Evolutionary conservation across 2,888 invertebrate genomes (phyloP).

Genomic region (Blera fallax): DNA sequence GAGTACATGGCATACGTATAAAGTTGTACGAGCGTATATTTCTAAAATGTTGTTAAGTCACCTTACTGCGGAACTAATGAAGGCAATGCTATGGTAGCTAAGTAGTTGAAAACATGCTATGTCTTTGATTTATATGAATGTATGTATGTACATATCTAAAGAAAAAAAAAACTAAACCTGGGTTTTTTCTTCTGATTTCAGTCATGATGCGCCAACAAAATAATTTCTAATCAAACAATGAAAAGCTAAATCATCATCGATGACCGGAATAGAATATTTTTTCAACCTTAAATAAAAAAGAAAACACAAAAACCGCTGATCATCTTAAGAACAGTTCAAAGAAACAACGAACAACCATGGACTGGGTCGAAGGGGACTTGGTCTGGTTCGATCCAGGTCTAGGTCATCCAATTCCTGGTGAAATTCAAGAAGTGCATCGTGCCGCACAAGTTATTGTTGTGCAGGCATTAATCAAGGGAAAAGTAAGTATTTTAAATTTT

Average conservation of each 20-base stretch:
- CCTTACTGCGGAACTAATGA: neutral
- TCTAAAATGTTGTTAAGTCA: neutral
- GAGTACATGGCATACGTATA: no score
- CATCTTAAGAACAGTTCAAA: neutral
- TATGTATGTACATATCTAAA: no score
- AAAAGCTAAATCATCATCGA: slow-evolving; percentile 9
- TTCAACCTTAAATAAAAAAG: neutral
- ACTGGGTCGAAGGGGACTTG: slow-evolving; percentile 91
- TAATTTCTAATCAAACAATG: slow-evolving; percentile 7
- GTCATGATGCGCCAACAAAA: slow-evolving; percentile 8
- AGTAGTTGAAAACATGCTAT: no score
- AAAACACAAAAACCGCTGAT: neutral
- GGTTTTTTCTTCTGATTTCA: slow-evolving; percentile 24
- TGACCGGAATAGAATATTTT: slow-evolving; percentile 1
- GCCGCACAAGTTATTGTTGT: slow-evolving; percentile 95
- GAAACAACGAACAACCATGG: slow-evolving; percentile 78
- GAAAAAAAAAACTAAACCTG: neutral
- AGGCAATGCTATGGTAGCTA: neutral
- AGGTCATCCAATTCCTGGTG: slow-evolving; percentile 94
- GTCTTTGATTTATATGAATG: neutral
- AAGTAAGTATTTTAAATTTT: slow-evolving; percentile 83
- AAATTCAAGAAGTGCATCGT: slow-evolving; percentile 93
- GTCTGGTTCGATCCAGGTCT: slow-evolving; percentile 97
- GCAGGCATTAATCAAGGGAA: slow-evolving; percentile 92
- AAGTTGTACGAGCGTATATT: neutral